Base-by-base conservation (phyloP, 2,888 invertebrate species). In the Agrochola lota region DNA sequence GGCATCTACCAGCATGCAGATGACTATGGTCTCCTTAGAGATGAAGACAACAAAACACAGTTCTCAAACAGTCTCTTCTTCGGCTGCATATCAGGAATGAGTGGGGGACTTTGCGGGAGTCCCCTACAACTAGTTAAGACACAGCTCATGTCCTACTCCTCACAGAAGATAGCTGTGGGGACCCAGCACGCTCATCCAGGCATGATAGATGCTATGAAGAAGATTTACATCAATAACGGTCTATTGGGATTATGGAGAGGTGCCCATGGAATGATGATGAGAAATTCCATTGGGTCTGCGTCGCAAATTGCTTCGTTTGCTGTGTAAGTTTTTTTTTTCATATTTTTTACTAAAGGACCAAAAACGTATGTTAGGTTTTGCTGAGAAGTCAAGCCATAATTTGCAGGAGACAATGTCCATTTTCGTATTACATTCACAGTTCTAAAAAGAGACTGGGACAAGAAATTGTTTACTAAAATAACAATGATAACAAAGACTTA, bases 41-140 rank as follows among this genome's bases (percentile, higher is more conserved):
- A 97, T 72, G 94, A 97, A n/a, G 90, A 98, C 55, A 98, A 98
- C 0, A 97, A 98, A 72, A 97, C 98, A 0, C 97, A 98, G 70
- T 97, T 98, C 80, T 76, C 97, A 0, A 97, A 97, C 86, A 98
- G 98, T 80, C 95, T 98, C 1, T 87, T 98, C 35, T 97, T 98
- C 85, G 98, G 99, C 5, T 98, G 98, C 0, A 87, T 98, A 15
- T 97, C 98, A 20, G 99, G 99, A 0, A 97, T 97, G 88, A 93
- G 98, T 46, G 99, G 99, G 2, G 98, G 98, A 2, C 97, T 98
- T 77, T 95, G 98, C 78, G 99, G 98, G 6, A 99, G 99, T 94
- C 99, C 99, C 0, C 97, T 99, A 74, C 99, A 98, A 92, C 95
- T 99, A 95, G 98, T 99, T 0, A 99, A 99, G 95, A 99, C 98